Base-by-base conservation (phyloP, 2,888 invertebrate genomes). In the Carpatolechia fugitivella region DNA sequence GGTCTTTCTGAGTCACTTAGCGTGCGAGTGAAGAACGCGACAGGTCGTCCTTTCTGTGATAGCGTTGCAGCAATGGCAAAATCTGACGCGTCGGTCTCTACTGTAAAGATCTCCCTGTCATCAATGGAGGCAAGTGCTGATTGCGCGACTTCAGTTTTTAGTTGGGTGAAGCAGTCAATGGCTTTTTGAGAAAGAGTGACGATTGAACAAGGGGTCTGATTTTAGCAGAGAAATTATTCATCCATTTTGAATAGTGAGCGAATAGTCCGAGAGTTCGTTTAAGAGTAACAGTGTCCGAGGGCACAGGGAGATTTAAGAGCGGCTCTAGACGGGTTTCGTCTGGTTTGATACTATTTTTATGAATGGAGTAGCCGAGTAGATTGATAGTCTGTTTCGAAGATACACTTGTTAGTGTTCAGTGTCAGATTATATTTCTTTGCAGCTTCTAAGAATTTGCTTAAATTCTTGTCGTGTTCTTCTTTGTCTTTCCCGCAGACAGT, bases 211-310 rank as follows among this genome's bases (percentile, higher is more conserved):
- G 30, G 0, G 54, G 35, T 24, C 36, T 11, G n/a, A 56, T 58
- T 16, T 44, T 54, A 6, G 29, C 41, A 8, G 58, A 58, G 30
- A 59, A 60, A 14, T 60, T 61, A 1, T 18, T 49, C 2, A 60
- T 49, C 60, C 60, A 63, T 54, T 50, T 58, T 0, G 56, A 44
- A 30, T 60, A 63, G 18, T 60, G 60, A 11, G 60, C 60, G 31
- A 63, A 61, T 4, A 63, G 4, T 0, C 57, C 61, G 1, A 62
- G 20, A 0, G 54, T 36, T 30, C 58, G 14, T 52, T 52, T 59
- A 7, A 63, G 31, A 1, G 53, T 16, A 1, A 46, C 31, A 24
- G 50, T 13, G 47, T 55, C 47, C 8, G 24, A 24, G 1, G 58
- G 58, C 3, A 46, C 14, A 1, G 58, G 59, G 7, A 62, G 49